These are phyloP conservation scores for Limenitis camilla DNA, from an alignment of 2,888 invertebrate species.

Conservation along the genomic window DNA sequence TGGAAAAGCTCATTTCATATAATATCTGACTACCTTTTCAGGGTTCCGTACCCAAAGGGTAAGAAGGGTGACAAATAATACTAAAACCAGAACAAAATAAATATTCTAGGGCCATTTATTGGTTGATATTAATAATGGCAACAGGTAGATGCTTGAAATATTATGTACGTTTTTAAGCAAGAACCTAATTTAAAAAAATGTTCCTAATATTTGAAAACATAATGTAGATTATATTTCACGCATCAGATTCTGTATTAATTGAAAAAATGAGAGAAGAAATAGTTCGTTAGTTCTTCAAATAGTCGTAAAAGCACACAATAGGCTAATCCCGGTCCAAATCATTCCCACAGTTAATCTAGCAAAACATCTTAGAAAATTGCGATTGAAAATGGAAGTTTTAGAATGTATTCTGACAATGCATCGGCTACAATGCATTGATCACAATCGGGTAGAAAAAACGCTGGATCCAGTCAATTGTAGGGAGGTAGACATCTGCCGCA, in stretches of 20 bases:
- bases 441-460: constrained; percentile 61
- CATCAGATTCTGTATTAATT: neutral
- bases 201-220: too few species aligned
- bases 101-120: too few species aligned
- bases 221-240: too few species aligned
- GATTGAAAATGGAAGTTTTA: constrained; percentile 54
- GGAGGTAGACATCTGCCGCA: constrained; percentile 62
- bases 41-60: too few species aligned
- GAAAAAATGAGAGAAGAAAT: neutral
- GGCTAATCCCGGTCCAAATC: constrained; percentile 41
- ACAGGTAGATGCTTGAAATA: too few species aligned
- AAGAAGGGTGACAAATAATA: too few species aligned
- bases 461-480: constrained; percentile 58
- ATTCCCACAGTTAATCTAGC: constrained; percentile 56
- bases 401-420: constrained; percentile 52
- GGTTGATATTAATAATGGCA: too few species aligned
- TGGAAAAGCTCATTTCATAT: too few species aligned
- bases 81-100: too few species aligned
- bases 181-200: too few species aligned
- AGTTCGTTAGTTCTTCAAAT: constrained; percentile 8
- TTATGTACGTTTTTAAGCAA: too few species aligned
- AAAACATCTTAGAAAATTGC: constrained; percentile 31
- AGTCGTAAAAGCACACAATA: constrained; percentile 27
- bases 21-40: too few species aligned
- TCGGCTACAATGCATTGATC: constrained; percentile 54